Conservation (phyloP, 2,888 invertebrate species). For the Harpagoxenus sublaevis region DNA sequence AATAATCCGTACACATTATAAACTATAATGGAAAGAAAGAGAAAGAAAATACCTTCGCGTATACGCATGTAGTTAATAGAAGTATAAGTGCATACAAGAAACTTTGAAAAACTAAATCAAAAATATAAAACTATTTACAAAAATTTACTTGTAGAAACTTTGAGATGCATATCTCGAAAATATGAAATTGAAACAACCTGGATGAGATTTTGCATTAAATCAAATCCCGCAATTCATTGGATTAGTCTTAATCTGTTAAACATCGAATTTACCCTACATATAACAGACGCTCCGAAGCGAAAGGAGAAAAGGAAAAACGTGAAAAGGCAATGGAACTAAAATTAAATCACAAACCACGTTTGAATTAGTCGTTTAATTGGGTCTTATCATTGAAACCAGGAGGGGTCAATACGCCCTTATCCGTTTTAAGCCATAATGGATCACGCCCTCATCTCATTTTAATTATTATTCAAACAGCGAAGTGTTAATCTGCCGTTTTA, state of each 20-base stretch:
- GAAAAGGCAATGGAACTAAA: background rate
- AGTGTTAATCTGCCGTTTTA: slow-evolving; percentile 15
- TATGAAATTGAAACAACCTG: background rate
- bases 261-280: background rate
- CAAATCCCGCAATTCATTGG: background rate
- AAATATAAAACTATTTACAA: background rate
- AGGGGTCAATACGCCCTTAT: background rate
- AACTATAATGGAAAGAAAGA: background rate
- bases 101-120: background rate
- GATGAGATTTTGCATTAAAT: background rate
- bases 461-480: slow-evolving; percentile 12
- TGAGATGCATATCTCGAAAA: background rate
- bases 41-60: background rate
- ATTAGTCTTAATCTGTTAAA: background rate
- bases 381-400: background rate
- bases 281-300: background rate
- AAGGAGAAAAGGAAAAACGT: background rate
- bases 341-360: slow-evolving; percentile 19
- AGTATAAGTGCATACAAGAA: background rate
- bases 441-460: background rate
- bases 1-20: slow-evolving; percentile 23
- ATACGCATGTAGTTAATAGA: background rate
- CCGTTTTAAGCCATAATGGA: background rate
- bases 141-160: background rate
- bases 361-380: background rate